These are phyloP conservation scores for Cyclophora punctaria DNA, from an alignment of 2,888 invertebrate genomes.

Conservation along the genomic window DNA sequence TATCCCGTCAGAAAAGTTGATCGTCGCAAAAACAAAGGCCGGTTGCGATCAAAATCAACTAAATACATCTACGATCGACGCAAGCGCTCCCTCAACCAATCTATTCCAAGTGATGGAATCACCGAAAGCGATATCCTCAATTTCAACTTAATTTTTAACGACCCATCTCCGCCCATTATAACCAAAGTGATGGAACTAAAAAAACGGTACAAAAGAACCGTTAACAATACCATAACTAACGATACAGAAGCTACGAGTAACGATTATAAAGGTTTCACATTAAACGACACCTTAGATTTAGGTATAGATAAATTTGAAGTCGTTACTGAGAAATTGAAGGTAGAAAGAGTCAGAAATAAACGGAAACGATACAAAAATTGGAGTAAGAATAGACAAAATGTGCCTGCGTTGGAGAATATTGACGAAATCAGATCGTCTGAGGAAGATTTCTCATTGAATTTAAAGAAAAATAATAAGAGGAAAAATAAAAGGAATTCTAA, in stretches of 20 bases:
- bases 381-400: constrained; percentile 22
- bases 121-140: neutral
- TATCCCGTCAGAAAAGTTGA: constrained; percentile 9
- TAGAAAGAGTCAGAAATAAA: constrained; percentile 1
- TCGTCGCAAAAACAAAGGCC: constrained; percentile 17
- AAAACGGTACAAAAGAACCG: neutral
- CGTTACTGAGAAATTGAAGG: constrained; percentile 2
- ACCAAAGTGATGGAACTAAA: neutral
- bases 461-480: constrained; percentile 28
- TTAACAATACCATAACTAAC: constrained; percentile 22
- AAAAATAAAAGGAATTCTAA: constrained; percentile 18
- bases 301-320: neutral
- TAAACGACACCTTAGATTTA: constrained; percentile 10
- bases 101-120: too few relatives aligned
- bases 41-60: constrained; percentile 10
- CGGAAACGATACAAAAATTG: constrained; percentile 21
- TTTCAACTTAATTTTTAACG: neutral
- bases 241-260: constrained; percentile 33
- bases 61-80: constrained; percentile 27
- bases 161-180: neutral
- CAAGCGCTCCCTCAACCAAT: constrained; percentile 32
- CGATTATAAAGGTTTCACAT: constrained; percentile 17
- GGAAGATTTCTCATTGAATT: constrained; percentile 36
- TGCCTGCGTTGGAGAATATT: constrained; percentile 18
- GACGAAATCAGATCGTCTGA: constrained; percentile 34